Evolutionary conservation across 2,113 vertebrate species (phyloP).

Genomic region (Telmatochromis sp.): DNA sequence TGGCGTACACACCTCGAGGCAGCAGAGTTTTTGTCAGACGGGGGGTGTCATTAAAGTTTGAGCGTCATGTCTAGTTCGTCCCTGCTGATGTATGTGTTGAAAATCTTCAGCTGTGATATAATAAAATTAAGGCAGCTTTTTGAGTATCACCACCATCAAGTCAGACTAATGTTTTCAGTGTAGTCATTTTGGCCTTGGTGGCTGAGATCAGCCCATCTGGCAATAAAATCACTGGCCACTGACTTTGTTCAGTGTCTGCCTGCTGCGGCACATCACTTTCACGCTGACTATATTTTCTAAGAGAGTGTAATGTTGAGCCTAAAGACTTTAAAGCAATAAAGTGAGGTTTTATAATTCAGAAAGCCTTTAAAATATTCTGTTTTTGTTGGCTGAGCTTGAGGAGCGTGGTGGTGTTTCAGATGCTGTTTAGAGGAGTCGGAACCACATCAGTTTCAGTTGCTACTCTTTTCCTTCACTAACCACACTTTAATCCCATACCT

Average conservation of each 20-base stretch:
- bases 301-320: neutral
- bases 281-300: neutral
- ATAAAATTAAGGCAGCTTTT: neutral
- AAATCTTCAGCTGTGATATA: neutral
- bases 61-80: neutral
- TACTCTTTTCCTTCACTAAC: neutral
- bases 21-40: neutral
- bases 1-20: rapidly evolving
- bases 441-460: neutral
- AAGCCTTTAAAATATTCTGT: neutral
- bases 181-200: neutral
- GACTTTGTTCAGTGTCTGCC: neutral
- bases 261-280: neutral
- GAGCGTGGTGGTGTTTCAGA: neutral
- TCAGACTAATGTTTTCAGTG: neutral
- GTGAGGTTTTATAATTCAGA: neutral
- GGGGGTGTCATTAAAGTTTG: neutral
- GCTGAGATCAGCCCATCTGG: neutral
- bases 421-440: neutral
- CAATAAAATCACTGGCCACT: neutral
- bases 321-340: neutral
- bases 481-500: neutral
- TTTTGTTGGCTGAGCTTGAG: neutral
- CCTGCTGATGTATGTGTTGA: neutral
- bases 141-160: rapidly evolving